Base-by-base conservation (phyloP, 2,113 vertebrate genomes). In the Gambusia holbrooki region DNA sequence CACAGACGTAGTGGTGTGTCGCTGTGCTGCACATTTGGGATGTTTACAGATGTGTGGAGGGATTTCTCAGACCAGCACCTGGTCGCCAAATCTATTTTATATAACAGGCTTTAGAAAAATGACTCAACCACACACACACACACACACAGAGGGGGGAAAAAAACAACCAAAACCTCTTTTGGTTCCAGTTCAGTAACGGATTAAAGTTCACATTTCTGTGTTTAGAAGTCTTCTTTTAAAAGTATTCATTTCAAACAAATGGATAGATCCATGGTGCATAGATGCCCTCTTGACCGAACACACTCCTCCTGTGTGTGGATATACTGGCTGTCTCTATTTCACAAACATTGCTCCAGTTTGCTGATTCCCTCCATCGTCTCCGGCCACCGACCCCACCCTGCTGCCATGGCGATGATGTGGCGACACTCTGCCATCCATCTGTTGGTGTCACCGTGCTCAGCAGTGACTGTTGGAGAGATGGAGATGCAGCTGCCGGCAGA, bases 371-470 rank as follows among this genome's bases (percentile, higher is more conserved):
- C 74, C 37, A 58, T 79, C 85, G 19, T 74, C 30, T 28, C 0
- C 42, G 3, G 25, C n/a, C 13, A 40, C 48, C 5, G 9, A 4
- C 73, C 72, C 70, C 13, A 1, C 73, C 76, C 74, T 27, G 62
- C 27, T 73, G 22, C 32, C 67, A 67, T 30, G 27, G 76, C 60
- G 4, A 7, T 64, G 67, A 66, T 66, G 62, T 37, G 11, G 35
- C 64, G n/a, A 73, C 61, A 70, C 69, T 64, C 74, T 63, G 71
- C 42, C 29, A 69, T 72, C 89, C 90, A 91, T 91, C 90, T 92
- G 89, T 85, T 51, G 28, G 62, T 69, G 81, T 62, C 3, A 15
- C 73, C 37, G 17, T 35, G 14, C 73, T 51, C 19, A 33, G 67
- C 35, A 28, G 8, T 19, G 35, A 78, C 60, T 35, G 77, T 19